Percentiles rank a stretch among this genome's conserved stretches.
These are phyloP conservation scores for Hystrix cristata DNA, from an alignment of 2,113 vertebrate genomes.

Conservation along the genomic window DNA sequence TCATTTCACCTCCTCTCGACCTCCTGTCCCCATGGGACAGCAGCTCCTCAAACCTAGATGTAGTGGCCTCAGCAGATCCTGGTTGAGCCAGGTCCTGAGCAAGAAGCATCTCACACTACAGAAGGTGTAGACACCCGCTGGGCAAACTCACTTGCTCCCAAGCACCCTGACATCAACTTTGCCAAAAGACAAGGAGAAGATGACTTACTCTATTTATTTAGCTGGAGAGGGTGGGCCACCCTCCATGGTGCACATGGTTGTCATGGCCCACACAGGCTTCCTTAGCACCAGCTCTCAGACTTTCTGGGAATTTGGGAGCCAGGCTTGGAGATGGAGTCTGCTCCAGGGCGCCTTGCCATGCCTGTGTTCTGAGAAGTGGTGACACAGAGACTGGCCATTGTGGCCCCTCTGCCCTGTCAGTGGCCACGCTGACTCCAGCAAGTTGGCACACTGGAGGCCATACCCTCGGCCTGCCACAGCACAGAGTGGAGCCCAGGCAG, in stretches of 20 bases:
- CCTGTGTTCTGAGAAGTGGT: fast-evolving
- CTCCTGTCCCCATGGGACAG: fast-evolving
- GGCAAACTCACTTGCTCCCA: neutral
- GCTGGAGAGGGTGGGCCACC: neutral
- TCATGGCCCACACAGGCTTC: too few relatives aligned
- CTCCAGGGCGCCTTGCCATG: fast-evolving
- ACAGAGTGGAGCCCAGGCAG: neutral
- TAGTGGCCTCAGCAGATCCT: neutral
- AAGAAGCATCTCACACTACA: neutral
- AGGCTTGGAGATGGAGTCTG: neutral
- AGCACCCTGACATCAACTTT: neutral
- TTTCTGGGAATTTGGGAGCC: too few relatives aligned
- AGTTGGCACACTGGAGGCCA: neutral
- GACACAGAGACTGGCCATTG: neutral
- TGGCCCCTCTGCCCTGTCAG: neutral
- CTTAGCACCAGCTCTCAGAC: neutral
- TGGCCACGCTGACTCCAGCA: neutral
- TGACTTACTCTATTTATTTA: neutral
- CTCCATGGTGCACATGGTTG: fast-evolving
- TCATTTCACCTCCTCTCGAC: too few relatives aligned
- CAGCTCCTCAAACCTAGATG: neutral
- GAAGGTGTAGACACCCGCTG: neutral
- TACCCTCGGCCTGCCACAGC: neutral
- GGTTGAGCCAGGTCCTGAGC: neutral
- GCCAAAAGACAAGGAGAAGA: neutral